Percentiles rank a stretch among this genome's conserved stretches.
These are phyloP conservation scores for Clarias gariepinus DNA, from an alignment of 2,113 vertebrate genomes.

Conservation along the genomic window DNA sequence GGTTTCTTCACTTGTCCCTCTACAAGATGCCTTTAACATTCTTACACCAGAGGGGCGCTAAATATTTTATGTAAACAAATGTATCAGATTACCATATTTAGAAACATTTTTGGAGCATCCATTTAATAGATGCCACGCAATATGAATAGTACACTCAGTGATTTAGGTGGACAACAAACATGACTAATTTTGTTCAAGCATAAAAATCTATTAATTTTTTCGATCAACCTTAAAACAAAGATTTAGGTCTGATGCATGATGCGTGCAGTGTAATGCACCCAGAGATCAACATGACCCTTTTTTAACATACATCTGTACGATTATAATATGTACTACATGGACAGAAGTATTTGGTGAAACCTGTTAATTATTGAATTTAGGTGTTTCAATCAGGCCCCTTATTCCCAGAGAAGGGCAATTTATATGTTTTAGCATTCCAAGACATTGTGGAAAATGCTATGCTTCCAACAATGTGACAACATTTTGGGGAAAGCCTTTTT, in stretches of 20 bases:
- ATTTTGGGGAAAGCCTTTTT: too few relatives aligned
- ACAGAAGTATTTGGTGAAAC: too few relatives aligned
- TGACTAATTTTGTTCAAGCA: background rate
- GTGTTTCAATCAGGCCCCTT: too few relatives aligned
- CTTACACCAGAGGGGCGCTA: background rate
- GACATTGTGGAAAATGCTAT: too few relatives aligned
- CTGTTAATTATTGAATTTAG: too few relatives aligned
- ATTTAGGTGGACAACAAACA: background rate
- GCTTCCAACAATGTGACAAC: too few relatives aligned
- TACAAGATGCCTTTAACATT: background rate
- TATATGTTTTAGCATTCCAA: too few relatives aligned
- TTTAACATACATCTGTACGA: background rate
- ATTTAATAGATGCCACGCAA: background rate
- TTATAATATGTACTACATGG: background rate
- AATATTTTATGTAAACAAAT: background rate
- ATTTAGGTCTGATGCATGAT: background rate
- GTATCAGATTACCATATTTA: background rate
- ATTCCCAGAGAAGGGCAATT: too few relatives aligned
- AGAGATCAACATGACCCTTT: background rate
- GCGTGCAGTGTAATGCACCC: background rate
- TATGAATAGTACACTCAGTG: background rate
- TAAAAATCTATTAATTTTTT: background rate
- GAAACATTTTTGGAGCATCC: background rate
- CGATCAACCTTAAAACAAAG: background rate
- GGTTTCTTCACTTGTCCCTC: background rate